Evolutionary conservation across 2,113 vertebrate genomes (phyloP), one percentile per base, ranked within the genome.

Genomic region (Delphinus delphis): DNA sequence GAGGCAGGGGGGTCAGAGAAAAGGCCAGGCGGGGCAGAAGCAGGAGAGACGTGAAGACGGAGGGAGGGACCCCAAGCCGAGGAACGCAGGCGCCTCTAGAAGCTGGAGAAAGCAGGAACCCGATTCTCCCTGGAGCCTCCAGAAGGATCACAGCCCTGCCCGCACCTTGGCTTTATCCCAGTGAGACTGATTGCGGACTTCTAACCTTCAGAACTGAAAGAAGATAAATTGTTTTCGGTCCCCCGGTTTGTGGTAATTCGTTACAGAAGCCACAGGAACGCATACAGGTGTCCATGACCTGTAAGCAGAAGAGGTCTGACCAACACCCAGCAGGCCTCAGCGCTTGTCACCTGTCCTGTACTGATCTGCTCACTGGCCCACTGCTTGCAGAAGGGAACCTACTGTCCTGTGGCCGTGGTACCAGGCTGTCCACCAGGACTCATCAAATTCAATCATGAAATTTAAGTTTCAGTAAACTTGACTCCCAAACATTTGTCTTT

Each of bases 211-310:
- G 38, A 86, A 36, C 73, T 20, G 36, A 33, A 36, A 71, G 88
- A 73, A n/a, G 21, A 63, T 3, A 23, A 15, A 62, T 36, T n/a
- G 20, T 13, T 60, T 38, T 38, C 26, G 84, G 89, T 1, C 62
- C 23, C 11, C 18, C 13, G 7, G 67, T 68, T 12, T n/a, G 8
- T 14, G 36, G 41, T 15, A 15, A 25, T 38, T 13, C n/a, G 26
- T 91, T 36, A 58, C 11, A 17, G 71, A 80, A 76, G 47, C 41
- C 58, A 31, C 2, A 11, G 4, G 76, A 60, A 60, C 8, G 15
- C 67, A 13, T 0, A 33, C 1, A 23, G 65, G 2, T 17, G 13
- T 11, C 36, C 36, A 9, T 4, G 3, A 10, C 83, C 63, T 25
- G 2, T 0, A 18, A 44, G 25, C 67, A 23, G 41, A 53, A 65